A percentile compares a stretch with the other conserved stretches of the same genome.
These are phyloP conservation scores for Burhinus bistriatus DNA, from an alignment of 2,113 vertebrate genomes.

Conservation along the genomic window DNA sequence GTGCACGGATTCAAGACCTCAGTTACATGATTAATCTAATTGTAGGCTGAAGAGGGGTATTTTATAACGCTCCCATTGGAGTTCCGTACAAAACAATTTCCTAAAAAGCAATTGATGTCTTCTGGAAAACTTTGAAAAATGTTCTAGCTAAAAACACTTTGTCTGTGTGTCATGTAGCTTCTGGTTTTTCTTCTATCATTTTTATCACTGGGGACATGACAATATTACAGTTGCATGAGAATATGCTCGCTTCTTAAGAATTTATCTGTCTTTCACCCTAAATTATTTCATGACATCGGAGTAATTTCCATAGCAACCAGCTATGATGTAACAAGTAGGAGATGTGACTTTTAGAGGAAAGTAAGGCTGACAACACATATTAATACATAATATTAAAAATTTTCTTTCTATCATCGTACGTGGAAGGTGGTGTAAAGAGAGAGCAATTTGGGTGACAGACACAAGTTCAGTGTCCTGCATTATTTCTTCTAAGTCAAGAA, in stretches of 20 bases:
- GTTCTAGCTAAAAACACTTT: constrained; percentile 70
- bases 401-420: neutral
- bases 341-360: neutral
- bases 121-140: constrained; percentile 75
- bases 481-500: neutral
- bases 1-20: constrained; percentile 14
- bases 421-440: neutral
- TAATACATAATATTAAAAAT: neutral
- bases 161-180: constrained; percentile 68
- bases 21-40: constrained; percentile 60
- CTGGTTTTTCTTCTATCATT: constrained; percentile 69
- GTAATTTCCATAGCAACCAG: neutral
- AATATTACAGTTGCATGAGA: constrained; percentile 42
- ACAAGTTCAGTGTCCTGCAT: neutral
- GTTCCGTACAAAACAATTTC: constrained; percentile 67
- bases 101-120: constrained; percentile 67
- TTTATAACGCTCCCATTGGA: constrained; percentile 60
- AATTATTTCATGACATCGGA: constrained; percentile 19
- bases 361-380: neutral
- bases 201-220: constrained; percentile 69
- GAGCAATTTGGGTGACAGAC: neutral
- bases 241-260: constrained; percentile 57
- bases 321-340: neutral
- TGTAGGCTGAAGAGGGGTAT: constrained; percentile 44
- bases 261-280: constrained; percentile 45